Conservation (phyloP, 2,888 invertebrate genomes). For the Aleiodes leptofemur region DNA sequence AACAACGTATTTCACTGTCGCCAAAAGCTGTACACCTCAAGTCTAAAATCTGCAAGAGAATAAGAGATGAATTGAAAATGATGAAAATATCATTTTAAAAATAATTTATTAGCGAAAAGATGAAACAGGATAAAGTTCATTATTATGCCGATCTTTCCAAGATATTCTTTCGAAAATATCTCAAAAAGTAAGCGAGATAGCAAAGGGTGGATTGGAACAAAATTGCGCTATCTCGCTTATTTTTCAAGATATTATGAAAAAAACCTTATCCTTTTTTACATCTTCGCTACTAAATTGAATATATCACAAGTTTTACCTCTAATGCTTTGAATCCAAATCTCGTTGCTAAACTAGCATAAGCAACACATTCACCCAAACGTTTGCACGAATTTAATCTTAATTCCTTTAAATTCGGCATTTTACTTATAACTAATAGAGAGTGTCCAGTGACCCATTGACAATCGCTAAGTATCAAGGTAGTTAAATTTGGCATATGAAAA, state of each 20-base stretch:
- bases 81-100: not conserved
- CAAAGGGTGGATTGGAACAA: too few relatives aligned
- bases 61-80: slow-evolving; percentile 30
- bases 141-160: too few relatives aligned
- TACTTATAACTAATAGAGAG: slow-evolving; percentile 84
- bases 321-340: slow-evolving; percentile 83
- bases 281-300: too few relatives aligned
- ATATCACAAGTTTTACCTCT: slow-evolving; percentile 73
- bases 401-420: slow-evolving; percentile 80
- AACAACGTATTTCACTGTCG: slow-evolving; percentile 80
- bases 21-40: slow-evolving; percentile 78
- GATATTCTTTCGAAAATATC: too few relatives aligned
- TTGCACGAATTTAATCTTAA: slow-evolving; percentile 82
- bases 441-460: slow-evolving; percentile 87
- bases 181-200: too few relatives aligned
- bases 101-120: too few relatives aligned
- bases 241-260: too few relatives aligned
- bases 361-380: slow-evolving; percentile 83
- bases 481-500: slow-evolving; percentile 76
- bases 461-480: slow-evolving; percentile 83
- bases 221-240: too few relatives aligned
- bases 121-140: too few relatives aligned
- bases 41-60: slow-evolving; percentile 75
- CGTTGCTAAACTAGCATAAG: slow-evolving; percentile 86
- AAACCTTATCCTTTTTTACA: too few relatives aligned